These are phyloP conservation scores for Larimichthys crocea DNA, from an alignment of 2,113 vertebrate genomes.

Conservation along the genomic window DNA sequence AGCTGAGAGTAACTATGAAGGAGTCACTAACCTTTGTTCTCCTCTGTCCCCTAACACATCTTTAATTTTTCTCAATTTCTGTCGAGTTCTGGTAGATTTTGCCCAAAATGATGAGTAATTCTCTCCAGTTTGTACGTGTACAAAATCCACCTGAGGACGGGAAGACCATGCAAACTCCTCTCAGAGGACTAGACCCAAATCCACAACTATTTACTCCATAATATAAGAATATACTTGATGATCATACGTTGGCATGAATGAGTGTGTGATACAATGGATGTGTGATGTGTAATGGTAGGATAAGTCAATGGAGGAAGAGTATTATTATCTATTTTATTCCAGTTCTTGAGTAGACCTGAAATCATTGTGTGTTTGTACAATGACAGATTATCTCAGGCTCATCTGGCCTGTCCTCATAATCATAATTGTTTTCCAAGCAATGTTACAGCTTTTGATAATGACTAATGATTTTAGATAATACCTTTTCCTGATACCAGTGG, in stretches of 20 bases:
- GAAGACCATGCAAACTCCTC: neutral
- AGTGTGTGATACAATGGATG: no score
- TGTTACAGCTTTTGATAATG: neutral
- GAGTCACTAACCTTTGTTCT: neutral
- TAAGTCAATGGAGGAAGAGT: no score
- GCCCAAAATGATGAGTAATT: neutral
- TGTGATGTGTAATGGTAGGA: no score
- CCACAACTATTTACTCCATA: neutral
- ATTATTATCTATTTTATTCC: no score
- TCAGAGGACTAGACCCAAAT: neutral
- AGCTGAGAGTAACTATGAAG: neutral
- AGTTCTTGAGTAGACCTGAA: no score
- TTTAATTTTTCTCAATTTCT: neutral
- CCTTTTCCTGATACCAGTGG: neutral
- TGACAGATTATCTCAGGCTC: neutral
- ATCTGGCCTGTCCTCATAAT: neutral
- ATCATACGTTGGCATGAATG: no score
- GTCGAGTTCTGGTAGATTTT: neutral
- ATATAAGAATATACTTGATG: neutral
- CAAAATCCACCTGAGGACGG: neutral
- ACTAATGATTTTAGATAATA: neutral
- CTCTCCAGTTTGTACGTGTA: neutral
- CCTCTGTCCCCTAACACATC: neutral
- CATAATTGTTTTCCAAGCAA: neutral
- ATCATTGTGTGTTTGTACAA: no score